phyloP scores from a whole-genome alignment of 2,797 vertebrate genomes.

The Loriculus beryllinus region DNA sequence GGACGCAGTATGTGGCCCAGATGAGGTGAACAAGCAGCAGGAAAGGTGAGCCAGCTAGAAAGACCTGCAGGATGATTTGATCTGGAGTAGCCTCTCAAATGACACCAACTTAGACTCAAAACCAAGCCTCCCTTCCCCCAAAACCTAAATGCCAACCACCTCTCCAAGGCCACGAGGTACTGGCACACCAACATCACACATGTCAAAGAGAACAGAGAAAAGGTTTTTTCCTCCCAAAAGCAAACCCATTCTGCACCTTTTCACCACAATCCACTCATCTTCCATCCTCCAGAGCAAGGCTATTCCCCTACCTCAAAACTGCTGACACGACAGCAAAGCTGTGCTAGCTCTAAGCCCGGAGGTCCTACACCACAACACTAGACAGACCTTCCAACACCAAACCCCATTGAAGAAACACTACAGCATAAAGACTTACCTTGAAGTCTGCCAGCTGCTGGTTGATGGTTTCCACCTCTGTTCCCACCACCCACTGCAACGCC shows the following conservation, averaged over 20 bases:
- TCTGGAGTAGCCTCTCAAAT: background rate
- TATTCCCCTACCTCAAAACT: background rate
- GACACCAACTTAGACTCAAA: background rate
- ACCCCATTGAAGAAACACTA: accelerated
- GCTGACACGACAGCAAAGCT: background rate
- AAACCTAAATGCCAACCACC: background rate
- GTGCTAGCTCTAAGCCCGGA: background rate
- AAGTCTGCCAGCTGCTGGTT: constrained; percentile 93
- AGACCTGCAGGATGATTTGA: background rate
- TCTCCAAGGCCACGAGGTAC: background rate
- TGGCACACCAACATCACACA: background rate
- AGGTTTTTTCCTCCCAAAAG: background rate
- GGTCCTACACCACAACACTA: background rate
- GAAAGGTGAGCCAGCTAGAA: background rate
- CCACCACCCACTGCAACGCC: constrained; percentile 86
- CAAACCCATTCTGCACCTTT: background rate
- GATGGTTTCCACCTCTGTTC: constrained; percentile 92
- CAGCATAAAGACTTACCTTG: constrained; percentile 80
- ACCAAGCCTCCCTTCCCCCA: background rate
- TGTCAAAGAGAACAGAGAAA: background rate
- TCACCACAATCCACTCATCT: background rate
- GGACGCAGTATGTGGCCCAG: accelerated
- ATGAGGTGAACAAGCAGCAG: background rate
- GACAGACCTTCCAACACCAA: background rate
- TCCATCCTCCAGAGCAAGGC: background rate